Evolutionary conservation across 2,113 vertebrate species (phyloP).

Genomic region (Empidonax traillii): DNA sequence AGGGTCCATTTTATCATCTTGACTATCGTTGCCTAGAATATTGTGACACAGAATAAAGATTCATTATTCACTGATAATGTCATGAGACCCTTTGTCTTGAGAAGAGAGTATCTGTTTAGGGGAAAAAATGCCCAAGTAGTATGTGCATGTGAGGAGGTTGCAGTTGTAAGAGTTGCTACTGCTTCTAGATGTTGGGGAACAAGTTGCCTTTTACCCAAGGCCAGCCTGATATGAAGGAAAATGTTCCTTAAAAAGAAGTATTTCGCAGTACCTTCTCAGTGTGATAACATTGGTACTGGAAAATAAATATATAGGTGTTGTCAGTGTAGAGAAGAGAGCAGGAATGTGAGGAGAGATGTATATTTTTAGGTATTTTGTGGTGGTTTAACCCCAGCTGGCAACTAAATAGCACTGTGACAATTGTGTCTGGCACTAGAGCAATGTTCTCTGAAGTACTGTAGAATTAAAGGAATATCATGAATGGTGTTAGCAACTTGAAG

Average conservation of each 20-base stretch:
- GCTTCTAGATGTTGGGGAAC: neutral
- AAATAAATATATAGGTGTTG: neutral
- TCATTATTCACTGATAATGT: neutral
- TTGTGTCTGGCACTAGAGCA: rapidly evolving
- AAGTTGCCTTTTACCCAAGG: neutral
- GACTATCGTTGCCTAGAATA: neutral
- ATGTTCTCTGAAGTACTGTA: neutral
- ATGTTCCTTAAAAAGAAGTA: neutral
- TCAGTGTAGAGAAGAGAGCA: neutral
- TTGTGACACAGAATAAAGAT: neutral
- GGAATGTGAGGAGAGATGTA: neutral
- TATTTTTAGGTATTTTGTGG: neutral
- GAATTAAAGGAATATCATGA: neutral
- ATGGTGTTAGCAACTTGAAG: neutral
- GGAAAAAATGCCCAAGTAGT: neutral
- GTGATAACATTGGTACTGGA: neutral
- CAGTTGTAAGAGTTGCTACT: neutral
- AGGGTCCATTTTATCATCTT: neutral
- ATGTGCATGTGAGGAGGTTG: rapidly evolving
- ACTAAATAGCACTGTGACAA: neutral
- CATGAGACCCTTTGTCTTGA: neutral
- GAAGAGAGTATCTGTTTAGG: neutral
- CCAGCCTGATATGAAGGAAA: neutral
- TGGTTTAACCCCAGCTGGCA: neutral
- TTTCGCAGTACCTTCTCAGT: neutral